Percentiles rank a stretch among this genome's conserved stretches.
phyloP scores from a whole-genome alignment of 2,888 invertebrate species.

The Branchellion lobata region DNA sequence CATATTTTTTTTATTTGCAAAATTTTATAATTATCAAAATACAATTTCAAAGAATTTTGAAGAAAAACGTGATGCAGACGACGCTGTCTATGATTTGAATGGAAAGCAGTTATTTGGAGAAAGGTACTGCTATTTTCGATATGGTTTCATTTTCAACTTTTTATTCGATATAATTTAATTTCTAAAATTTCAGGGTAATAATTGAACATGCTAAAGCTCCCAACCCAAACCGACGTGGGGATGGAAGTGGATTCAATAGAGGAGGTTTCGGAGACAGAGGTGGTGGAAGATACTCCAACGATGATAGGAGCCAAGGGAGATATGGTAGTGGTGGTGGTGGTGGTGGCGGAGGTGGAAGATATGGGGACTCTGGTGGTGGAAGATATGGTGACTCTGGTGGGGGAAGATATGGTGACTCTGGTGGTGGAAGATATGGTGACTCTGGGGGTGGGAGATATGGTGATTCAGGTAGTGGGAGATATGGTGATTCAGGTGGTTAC shows the following conservation, averaged over 20 bases:
- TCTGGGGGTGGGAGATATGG: no score
- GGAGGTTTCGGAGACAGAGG: conserved; percentile 25
- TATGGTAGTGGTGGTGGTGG: conserved; percentile 30
- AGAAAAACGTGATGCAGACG: conserved; percentile 94
- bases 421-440: background rate
- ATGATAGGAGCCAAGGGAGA: background rate
- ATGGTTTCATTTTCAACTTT: background rate
- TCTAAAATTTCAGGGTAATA: conserved; percentile 41
- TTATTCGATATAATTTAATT: background rate
- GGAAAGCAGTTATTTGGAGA: conserved; percentile 94
- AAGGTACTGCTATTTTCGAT: conserved; percentile 54
- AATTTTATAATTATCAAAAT: background rate
- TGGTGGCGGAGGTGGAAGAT: background rate
- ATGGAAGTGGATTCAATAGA: conserved; percentile 25
- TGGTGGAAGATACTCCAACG: background rate
- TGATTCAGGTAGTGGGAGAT: background rate
- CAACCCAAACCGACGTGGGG: conserved; percentile 36
- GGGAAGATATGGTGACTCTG: background rate
- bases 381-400: conserved; percentile 10
- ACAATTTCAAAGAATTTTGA: conserved; percentile 77
- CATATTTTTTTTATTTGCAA: background rate
- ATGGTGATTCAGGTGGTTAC: conserved; percentile 20
- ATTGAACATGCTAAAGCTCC: conserved; percentile 46
- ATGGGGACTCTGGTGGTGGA: background rate
- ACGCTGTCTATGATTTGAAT: conserved; percentile 96